phyloP scores from a whole-genome alignment of 2,888 invertebrate genomes.

The Andrena bucephala region DNA sequence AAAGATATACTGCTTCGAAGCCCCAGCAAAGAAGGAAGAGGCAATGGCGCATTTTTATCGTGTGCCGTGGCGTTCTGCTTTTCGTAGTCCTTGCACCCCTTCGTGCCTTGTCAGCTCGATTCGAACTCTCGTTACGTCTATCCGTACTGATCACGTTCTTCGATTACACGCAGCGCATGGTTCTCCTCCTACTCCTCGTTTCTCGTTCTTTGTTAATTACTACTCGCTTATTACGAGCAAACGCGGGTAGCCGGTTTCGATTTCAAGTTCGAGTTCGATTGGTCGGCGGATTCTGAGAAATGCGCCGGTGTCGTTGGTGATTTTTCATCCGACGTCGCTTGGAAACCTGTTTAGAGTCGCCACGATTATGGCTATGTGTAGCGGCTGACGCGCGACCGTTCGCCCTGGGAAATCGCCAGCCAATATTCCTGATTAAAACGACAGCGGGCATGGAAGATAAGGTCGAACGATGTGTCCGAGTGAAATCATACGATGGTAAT shows the following conservation, averaged over 20 bases:
- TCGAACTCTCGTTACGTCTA: no score
- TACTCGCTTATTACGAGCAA: conserved; percentile 10
- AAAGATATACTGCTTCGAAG: conserved; percentile 12
- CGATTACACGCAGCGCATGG: no score
- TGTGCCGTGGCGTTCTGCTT: no score
- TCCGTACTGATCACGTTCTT: no score
- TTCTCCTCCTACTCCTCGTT: no score
- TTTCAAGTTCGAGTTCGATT: conserved; percentile 71
- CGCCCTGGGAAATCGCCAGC: conserved; percentile 49
- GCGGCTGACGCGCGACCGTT: conserved; percentile 24
- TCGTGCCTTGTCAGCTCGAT: no score
- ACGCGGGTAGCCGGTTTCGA: conserved; percentile 33
- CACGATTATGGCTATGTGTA: conserved; percentile 40
- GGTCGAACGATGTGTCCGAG: neutral
- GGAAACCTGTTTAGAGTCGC: conserved; percentile 64
- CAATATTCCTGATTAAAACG: conserved; percentile 46
- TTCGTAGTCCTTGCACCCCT: no score
- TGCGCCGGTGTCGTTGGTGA: conserved; percentile 43
- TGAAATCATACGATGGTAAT: neutral
- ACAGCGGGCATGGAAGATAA: neutral
- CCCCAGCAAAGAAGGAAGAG: conserved; percentile 5
- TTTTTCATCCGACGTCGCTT: conserved; percentile 55
- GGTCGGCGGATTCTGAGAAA: conserved; percentile 59
- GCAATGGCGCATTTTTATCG: no score
- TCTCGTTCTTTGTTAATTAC: no score